phyloP scores from a whole-genome alignment of 1,140 invertebrate species.

The Rhyacophila brunnea region DNA sequence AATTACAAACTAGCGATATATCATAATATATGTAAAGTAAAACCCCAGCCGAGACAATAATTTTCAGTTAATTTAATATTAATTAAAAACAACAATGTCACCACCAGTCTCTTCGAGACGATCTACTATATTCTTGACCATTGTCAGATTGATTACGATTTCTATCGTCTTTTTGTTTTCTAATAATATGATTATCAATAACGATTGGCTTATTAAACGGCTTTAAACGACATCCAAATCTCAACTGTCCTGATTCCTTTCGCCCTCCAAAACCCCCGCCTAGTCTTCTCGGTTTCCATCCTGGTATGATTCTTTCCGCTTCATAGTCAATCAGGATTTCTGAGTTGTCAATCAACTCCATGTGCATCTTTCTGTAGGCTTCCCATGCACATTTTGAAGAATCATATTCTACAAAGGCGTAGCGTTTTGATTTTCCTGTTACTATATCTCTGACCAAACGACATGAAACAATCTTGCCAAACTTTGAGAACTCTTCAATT shows the following conservation, averaged over 20 bases:
- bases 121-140: not conserved
- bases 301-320: conserved; percentile 60
- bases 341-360: conserved; percentile 58
- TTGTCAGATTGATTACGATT: not conserved
- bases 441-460: conserved; percentile 77
- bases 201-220: conserved; percentile 70
- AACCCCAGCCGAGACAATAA: too few species aligned
- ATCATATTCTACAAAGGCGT: conserved; percentile 84
- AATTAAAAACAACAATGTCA: too few species aligned
- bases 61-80: too few species aligned
- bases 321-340: conserved; percentile 72
- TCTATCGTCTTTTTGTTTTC: not conserved
- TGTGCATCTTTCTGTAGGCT: conserved; percentile 59
- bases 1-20: too few species aligned
- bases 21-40: too few species aligned
- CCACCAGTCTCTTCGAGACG: not conserved
- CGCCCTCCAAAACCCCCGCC: conserved; percentile 86
- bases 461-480: conserved; percentile 66
- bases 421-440: conserved; percentile 78
- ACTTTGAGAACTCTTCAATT: conserved; percentile 63
- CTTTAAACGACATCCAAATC: conserved; percentile 79
- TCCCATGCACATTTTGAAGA: conserved; percentile 58
- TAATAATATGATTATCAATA: not conserved
- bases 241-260: conserved; percentile 84
- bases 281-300: conserved; percentile 82